Base-by-base conservation (phyloP, 2,888 invertebrate genomes). In the Meiosimyza decipiens region DNA sequence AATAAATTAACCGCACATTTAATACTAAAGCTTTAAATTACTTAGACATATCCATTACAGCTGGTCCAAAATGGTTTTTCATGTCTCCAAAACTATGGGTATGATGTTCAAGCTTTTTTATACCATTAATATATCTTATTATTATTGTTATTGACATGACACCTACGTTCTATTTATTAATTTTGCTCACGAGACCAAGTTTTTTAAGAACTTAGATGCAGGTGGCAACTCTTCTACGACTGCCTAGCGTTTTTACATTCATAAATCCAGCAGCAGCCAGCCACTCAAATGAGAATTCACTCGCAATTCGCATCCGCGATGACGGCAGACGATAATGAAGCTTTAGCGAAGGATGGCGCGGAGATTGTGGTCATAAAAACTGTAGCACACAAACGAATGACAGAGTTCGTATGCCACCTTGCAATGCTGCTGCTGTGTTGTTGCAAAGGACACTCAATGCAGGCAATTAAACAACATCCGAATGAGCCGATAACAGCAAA, bases 391-490 rank as follows among this genome's bases (percentile, higher is more conserved):
- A 18, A 55, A 55, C 49, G 57, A 57, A 49, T 67, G 67, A 64
- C 64, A 64, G 64, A 15, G 51, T 64, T 22, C 51, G 50, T 64
- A 64, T 64, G 64, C 64, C 22, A 18, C 40, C 40, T 4, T 40
- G 40, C 7, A 60, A 60, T 60, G 18, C 22, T 33, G 60, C n/a
- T 15, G 22, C 3, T 18, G 50, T 59, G 47, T 52, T 51, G 62
- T 33, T 40, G 52, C 63, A 70, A 63, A 70, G 70, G 70, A 22
- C 70, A 70, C 70, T 70, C 70, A 63, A 70, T 63, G 70, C 70
- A 70, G 70, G 70, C 70, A 70, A 70, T 70, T 70, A 70, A 70
- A 54, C 70, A 70, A 70, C 70, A 70, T 54, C 62, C 70, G 70
- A 22, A 60, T 11, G 28, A 4, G 15, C 13, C 60, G 22, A 28